Conservation (phyloP, 2,888 invertebrate species). For the Polydesmus complanatus region DNA sequence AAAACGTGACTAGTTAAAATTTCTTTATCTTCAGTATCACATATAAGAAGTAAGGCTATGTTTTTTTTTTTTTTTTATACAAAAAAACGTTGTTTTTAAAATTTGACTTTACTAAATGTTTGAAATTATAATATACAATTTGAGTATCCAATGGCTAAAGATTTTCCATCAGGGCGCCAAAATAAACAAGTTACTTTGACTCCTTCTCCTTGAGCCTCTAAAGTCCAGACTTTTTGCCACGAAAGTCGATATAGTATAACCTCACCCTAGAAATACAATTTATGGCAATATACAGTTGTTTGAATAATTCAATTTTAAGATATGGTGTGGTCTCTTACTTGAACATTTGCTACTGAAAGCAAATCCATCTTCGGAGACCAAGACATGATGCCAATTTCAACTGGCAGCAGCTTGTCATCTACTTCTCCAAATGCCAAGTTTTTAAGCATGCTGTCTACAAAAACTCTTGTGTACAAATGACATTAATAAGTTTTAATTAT, state of each 20-base stretch:
- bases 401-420: no score
- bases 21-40: conserved; percentile 76
- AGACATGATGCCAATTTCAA: no score
- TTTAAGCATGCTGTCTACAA: no score
- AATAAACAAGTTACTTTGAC: conserved; percentile 60
- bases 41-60: conserved; percentile 51
- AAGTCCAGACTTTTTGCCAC: conserved; percentile 84
- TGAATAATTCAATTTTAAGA: no score
- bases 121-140: conserved; percentile 18
- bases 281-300: no score
- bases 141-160: conserved; percentile 48
- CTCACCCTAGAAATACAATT: no score
- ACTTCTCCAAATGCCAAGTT: no score
- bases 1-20: conserved; percentile 49
- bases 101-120: conserved; percentile 5
- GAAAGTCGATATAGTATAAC: conserved; percentile 73
- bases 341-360: no score
- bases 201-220: conserved; percentile 61
- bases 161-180: conserved; percentile 92
- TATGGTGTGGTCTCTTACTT: no score
- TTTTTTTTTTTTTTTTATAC: conserved; percentile 14
- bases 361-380: no score
- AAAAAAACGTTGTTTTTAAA: conserved; percentile 8
- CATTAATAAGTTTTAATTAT: no score
- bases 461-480: no score